These are phyloP conservation scores for Dasyprocta punctata DNA, from an alignment of 2,113 vertebrate species.

Conservation along the genomic window DNA sequence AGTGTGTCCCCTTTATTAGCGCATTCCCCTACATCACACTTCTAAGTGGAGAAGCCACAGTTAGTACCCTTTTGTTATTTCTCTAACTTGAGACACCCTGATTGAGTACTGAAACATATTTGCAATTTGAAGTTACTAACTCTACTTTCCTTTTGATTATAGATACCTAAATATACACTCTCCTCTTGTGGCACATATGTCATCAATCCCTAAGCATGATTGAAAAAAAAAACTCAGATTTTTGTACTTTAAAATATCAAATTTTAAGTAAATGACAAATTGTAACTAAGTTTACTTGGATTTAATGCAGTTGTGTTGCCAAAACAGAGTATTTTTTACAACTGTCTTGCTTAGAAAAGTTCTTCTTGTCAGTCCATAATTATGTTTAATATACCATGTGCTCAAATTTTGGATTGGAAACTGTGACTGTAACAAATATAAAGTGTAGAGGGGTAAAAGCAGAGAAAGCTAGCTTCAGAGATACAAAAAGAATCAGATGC, in stretches of 20 bases:
- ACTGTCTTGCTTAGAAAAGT: not conserved
- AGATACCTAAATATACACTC: not conserved
- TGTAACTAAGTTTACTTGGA: not conserved
- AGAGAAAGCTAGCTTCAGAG: not conserved
- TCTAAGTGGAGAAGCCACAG: not conserved
- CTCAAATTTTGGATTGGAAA: constrained; percentile 9
- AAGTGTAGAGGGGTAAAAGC: not conserved
- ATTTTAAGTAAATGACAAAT: not conserved
- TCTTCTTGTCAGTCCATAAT: not conserved
- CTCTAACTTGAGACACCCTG: not conserved
- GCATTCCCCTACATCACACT: not conserved
- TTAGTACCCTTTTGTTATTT: not conserved
- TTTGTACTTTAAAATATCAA: not conserved
- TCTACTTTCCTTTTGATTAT: not conserved
- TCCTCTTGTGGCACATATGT: not conserved
- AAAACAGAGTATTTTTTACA: not conserved
- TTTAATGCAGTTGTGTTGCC: not conserved
- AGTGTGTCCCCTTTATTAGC: not conserved
- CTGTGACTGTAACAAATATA: not conserved
- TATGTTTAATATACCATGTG: not conserved
- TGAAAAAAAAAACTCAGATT: constrained; percentile 21
- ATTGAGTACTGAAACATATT: not conserved
- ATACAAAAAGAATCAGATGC: rapidly evolving
- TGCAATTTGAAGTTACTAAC: not conserved
- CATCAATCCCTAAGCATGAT: not conserved